These are phyloP conservation scores for Gymnoscelis rufifasciata DNA, from an alignment of 2,888 invertebrate species.

Conservation along the genomic window DNA sequence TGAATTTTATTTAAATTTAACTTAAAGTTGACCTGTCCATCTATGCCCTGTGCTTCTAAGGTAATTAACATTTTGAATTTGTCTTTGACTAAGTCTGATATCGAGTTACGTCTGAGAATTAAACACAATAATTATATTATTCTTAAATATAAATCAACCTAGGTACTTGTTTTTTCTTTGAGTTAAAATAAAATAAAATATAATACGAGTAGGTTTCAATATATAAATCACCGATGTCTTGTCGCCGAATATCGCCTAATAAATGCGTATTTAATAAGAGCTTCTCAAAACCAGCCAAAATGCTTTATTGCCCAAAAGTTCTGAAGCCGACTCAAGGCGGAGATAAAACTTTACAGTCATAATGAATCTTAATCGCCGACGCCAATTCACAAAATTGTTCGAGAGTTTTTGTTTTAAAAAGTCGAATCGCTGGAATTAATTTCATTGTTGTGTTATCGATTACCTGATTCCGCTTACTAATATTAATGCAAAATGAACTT, in stretches of 20 bases:
- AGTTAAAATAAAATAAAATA: too few relatives aligned
- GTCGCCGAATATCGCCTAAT: constrained; percentile 19
- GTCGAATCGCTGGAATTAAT: constrained; percentile 64
- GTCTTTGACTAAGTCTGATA: too few relatives aligned
- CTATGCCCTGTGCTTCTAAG: too few relatives aligned
- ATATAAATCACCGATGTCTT: constrained; percentile 1
- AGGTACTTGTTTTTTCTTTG: too few relatives aligned
- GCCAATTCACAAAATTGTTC: constrained; percentile 72
- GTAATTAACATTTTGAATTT: too few relatives aligned
- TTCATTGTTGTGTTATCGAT: constrained; percentile 61
- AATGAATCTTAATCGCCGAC: constrained; percentile 74
- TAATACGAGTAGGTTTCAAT: background rate
- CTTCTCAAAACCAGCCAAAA: constrained; percentile 74
- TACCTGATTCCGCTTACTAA: constrained; percentile 47
- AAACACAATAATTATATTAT: too few relatives aligned
- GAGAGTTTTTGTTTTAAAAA: constrained; percentile 69
- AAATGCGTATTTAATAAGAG: constrained; percentile 73
- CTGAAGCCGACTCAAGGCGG: constrained; percentile 37
- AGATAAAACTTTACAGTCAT: constrained; percentile 77
- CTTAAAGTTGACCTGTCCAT: too few relatives aligned
- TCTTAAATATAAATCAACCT: too few relatives aligned
- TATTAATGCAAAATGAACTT: too few relatives aligned
- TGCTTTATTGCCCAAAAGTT: constrained; percentile 74
- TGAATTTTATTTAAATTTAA: too few relatives aligned
- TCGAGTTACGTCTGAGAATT: too few relatives aligned